phyloP scores from a whole-genome alignment of 2,888 invertebrate genomes.

The Drosophila nigricruria region DNA sequence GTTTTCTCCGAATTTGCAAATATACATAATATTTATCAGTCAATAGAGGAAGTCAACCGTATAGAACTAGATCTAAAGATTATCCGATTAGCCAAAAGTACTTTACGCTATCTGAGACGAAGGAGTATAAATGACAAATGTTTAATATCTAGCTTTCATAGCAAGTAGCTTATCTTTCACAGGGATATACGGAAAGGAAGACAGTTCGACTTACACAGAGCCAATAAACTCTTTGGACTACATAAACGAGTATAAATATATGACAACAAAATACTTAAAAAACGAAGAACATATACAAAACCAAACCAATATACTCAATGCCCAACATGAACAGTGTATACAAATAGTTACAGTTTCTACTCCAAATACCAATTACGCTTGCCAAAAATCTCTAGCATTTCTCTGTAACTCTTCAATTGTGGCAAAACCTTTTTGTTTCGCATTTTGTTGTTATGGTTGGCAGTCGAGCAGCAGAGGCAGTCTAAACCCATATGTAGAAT shows the following conservation, averaged over 20 bases:
- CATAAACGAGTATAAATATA: too few relatives aligned
- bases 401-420: slow-evolving; percentile 9
- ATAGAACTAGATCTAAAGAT: neutral
- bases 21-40: too few relatives aligned
- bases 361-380: neutral
- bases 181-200: too few relatives aligned
- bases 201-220: too few relatives aligned
- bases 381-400: neutral
- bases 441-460: slow-evolving; percentile 1
- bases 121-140: neutral
- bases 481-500: neutral
- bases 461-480: slow-evolving; percentile 1
- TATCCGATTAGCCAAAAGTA: neutral
- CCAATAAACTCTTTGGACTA: neutral
- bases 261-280: too few relatives aligned
- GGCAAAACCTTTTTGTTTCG: neutral
- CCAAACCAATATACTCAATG: neutral
- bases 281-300: too few relatives aligned
- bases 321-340: neutral
- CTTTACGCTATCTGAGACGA: neutral
- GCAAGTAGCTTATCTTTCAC: too few relatives aligned
- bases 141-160: too few relatives aligned
- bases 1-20: too few relatives aligned
- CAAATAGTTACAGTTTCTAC: neutral
- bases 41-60: too few relatives aligned